Percentiles rank a stretch among this genome's conserved stretches.
Evolutionary conservation across 2,888 invertebrate species (phyloP).

Genomic region (Balanococcus diminutus): DNA sequence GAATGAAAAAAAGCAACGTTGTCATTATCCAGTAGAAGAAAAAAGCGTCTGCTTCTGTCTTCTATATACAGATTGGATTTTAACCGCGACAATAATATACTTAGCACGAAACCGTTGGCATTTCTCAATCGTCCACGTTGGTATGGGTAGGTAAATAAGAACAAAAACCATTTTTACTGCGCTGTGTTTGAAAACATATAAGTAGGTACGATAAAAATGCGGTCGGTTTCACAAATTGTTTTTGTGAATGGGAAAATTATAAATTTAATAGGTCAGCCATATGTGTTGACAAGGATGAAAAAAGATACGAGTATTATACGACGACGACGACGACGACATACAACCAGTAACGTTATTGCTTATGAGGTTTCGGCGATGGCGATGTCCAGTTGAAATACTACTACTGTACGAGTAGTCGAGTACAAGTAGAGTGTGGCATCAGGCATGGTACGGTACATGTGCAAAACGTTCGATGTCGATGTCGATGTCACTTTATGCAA

Average conservation of each 20-base stretch:
- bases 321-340: not conserved
- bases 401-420: too few species aligned
- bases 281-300: slow-evolving; percentile 13
- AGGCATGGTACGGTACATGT: not conserved
- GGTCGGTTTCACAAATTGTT: slow-evolving; percentile 21
- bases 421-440: too few species aligned
- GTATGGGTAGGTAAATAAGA: not conserved
- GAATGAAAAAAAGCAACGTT: not conserved
- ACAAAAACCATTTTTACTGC: not conserved
- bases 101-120: not conserved
- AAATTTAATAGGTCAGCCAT: slow-evolving; percentile 25
- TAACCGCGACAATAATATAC: not conserved
- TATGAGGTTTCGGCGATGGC: slow-evolving; percentile 16
- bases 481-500: slow-evolving; percentile 42
- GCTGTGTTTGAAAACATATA: not conserved
- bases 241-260: slow-evolving; percentile 5
- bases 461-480: slow-evolving; percentile 13
- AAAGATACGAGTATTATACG: not conserved
- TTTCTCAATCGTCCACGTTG: not conserved
- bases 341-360: slow-evolving; percentile 1
- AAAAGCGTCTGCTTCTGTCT: not conserved
- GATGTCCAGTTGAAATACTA: slow-evolving; percentile 17
- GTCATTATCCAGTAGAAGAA: not conserved
- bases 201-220: not conserved
- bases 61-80: not conserved